Conservation (phyloP, 2,113 vertebrate genomes). For the Phoxinus phoxinus region DNA sequence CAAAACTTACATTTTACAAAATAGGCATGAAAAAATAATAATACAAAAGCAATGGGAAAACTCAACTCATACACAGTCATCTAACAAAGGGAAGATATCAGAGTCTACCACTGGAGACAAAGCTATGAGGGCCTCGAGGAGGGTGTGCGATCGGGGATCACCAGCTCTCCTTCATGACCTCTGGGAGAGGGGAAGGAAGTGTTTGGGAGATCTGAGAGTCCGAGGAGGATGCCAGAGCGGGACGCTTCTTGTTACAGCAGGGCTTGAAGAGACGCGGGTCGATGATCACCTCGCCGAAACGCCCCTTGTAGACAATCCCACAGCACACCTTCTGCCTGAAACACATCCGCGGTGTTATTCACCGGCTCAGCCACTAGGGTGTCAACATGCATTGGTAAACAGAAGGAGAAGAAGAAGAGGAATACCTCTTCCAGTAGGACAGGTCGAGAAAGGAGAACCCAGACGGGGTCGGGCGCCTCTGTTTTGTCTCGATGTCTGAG, state of each 20-base stretch:
- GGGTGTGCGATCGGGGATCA: slow-evolving; percentile 65
- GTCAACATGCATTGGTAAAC: neutral
- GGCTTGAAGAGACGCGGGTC: slow-evolving; percentile 83
- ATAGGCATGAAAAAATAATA: slow-evolving; percentile 39
- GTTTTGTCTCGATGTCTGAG: slow-evolving; percentile 80
- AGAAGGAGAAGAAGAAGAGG: too few relatives aligned
- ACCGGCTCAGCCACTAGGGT: neutral
- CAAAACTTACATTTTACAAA: slow-evolving; percentile 61
- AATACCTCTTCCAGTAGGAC: slow-evolving; percentile 82
- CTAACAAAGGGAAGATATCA: slow-evolving; percentile 60
- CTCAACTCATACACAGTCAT: slow-evolving; percentile 61
- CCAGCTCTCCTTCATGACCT: slow-evolving; percentile 76
- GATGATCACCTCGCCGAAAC: slow-evolving; percentile 84
- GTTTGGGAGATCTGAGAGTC: slow-evolving; percentile 67
- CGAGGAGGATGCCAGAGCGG: slow-evolving; percentile 65
- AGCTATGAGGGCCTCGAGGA: slow-evolving; percentile 68
- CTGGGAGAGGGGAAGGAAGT: slow-evolving; percentile 68
- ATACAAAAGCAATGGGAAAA: slow-evolving; percentile 53
- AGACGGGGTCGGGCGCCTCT: slow-evolving; percentile 71
- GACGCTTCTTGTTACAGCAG: slow-evolving; percentile 79
- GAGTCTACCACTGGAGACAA: slow-evolving; percentile 86
- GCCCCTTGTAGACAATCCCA: slow-evolving; percentile 82
- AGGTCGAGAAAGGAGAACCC: slow-evolving; percentile 81
- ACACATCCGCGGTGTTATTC: neutral
- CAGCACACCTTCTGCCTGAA: slow-evolving; percentile 83